These are phyloP conservation scores for Tethea ocularis DNA, from an alignment of 2,888 invertebrate genomes.

Conservation along the genomic window DNA sequence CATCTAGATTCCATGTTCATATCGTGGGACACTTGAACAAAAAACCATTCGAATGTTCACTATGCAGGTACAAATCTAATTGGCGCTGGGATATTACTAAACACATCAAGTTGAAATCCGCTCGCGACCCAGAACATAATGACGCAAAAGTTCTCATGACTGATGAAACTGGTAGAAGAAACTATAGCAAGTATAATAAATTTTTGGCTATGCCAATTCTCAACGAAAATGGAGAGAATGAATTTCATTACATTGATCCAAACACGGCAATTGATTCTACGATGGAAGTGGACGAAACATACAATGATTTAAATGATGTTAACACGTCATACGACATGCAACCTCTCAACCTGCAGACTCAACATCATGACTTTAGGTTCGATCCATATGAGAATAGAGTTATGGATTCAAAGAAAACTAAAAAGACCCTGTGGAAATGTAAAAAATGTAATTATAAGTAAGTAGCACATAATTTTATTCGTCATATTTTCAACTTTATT, in stretches of 20 bases:
- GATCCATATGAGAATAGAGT: slow-evolving; percentile 46
- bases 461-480: slow-evolving; percentile 44
- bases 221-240: slow-evolving; percentile 82
- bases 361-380: slow-evolving; percentile 57
- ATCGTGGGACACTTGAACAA: slow-evolving; percentile 96
- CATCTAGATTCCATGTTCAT: slow-evolving; percentile 96
- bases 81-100: slow-evolving; percentile 99
- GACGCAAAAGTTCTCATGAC: slow-evolving; percentile 94
- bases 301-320: slow-evolving; percentile 74
- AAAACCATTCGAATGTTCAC: slow-evolving; percentile 97
- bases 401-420: slow-evolving; percentile 80
- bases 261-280: slow-evolving; percentile 68
- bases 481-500: neutral
- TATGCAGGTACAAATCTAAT: slow-evolving; percentile 96
- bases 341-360: slow-evolving; percentile 84
- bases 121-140: slow-evolving; percentile 91
- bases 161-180: slow-evolving; percentile 94
- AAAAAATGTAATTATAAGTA: slow-evolving; percentile 95
- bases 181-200: slow-evolving; percentile 96
- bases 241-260: slow-evolving; percentile 73
- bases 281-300: slow-evolving; percentile 75
- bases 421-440: slow-evolving; percentile 93
- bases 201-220: slow-evolving; percentile 88
- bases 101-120: slow-evolving; percentile 95
- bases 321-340: slow-evolving; percentile 81